phyloP scores from a whole-genome alignment of 1,140 invertebrate genomes.

The Oryctes rhinoceros region DNA sequence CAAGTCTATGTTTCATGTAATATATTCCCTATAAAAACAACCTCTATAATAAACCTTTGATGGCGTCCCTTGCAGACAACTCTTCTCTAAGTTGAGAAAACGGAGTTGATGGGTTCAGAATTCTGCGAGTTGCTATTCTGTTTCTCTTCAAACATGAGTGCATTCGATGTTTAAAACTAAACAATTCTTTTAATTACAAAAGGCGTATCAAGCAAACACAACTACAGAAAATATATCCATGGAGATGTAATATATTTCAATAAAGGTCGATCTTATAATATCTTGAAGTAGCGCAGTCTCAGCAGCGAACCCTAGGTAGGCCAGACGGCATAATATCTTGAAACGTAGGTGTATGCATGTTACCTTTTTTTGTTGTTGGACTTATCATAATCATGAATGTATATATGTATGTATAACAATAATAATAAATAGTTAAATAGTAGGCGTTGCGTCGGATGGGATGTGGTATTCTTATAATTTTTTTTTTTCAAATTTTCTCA shows the following conservation, averaged over 20 bases:
- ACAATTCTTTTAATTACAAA: conserved; percentile 52
- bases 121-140: background rate
- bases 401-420: conserved; percentile 48
- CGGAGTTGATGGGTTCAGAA: no score
- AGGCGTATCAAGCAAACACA: conserved; percentile 58
- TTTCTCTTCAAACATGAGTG: conserved; percentile 47
- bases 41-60: no score
- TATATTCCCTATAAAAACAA: background rate
- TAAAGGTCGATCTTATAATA: conserved; percentile 26
- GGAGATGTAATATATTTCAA: conserved; percentile 46
- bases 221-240: conserved; percentile 59
- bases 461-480: conserved; percentile 44
- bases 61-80: no score
- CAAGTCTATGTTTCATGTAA: background rate
- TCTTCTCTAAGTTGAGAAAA: no score
- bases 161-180: conserved; percentile 60
- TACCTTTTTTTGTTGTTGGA: conserved; percentile 46
- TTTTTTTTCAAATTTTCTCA: conserved; percentile 48
- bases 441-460: conserved; percentile 46
- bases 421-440: conserved; percentile 49
- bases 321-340: conserved; percentile 31
- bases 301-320: conserved; percentile 36
- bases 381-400: conserved; percentile 54
- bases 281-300: conserved; percentile 40
- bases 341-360: conserved; percentile 32